Conservation (phyloP, 2,888 invertebrate genomes). For the Hypsopygia costalis region DNA sequence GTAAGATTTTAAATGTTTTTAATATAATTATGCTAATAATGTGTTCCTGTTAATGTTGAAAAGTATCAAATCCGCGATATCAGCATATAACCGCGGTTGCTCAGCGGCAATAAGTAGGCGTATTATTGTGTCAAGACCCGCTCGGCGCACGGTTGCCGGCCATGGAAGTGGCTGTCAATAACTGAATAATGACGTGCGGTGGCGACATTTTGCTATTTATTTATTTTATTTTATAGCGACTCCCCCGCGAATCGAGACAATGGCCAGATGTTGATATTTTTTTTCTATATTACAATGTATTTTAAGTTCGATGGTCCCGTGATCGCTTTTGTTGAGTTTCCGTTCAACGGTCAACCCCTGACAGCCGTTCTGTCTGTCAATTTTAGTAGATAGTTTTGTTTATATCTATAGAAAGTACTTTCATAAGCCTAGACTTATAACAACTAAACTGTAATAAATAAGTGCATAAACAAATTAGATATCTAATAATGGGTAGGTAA, state of each 20-base stretch:
- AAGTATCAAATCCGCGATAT: conserved; percentile 40
- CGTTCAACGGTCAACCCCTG: conserved; percentile 39
- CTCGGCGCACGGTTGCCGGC: conserved; percentile 25
- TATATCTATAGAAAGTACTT: too few relatives aligned
- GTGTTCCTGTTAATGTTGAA: too few relatives aligned
- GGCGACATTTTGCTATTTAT: conserved; percentile 73
- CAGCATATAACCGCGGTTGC: conserved; percentile 24
- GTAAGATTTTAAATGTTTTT: too few relatives aligned
- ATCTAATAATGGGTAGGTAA: too few relatives aligned
- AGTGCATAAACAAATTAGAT: too few relatives aligned
- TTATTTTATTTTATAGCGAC: conserved; percentile 58
- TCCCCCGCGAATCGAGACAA: conserved; percentile 69
- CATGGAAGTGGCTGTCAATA: conserved; percentile 77
- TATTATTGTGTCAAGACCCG: conserved; percentile 61
- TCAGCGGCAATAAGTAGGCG: conserved; percentile 71
- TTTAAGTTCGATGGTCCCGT: conserved; percentile 51
- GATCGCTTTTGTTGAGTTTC: conserved; percentile 52
- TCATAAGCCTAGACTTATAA: too few relatives aligned
- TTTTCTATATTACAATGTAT: conserved; percentile 72
- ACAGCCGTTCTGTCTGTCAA: neutral
- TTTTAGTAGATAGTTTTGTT: neutral
- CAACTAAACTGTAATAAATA: too few relatives aligned
- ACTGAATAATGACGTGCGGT: conserved; percentile 79
- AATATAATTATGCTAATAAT: too few relatives aligned
- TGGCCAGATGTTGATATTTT: conserved; percentile 77